Evolutionary conservation across 2,888 invertebrate genomes (phyloP), one percentile per base, ranked within the genome.

Genomic region (Leptinotarsa rubiginosa): DNA sequence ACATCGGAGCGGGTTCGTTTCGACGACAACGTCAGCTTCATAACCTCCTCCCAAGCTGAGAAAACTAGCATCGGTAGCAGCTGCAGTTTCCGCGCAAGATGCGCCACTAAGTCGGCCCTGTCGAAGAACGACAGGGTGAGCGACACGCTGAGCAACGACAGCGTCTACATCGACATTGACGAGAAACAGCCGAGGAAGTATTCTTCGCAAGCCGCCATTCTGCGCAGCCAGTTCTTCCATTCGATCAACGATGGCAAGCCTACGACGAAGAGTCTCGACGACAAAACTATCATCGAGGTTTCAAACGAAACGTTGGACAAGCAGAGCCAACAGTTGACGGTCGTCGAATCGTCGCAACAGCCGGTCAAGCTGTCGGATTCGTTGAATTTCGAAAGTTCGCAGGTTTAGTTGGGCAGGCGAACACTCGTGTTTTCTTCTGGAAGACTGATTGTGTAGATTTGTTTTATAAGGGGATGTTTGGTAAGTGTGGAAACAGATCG

Each of bases 1-100:
- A 89, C 89, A 47, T 91, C 91, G 0, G 92, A 92, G 82, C 87
- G 92, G n/a, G 92, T 92, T 1, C 88, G 92, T 72, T 92, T 92
- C 82, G 92, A 92, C 81, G 91, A 92, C 84, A 91, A 91, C 78
- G 90, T 92, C 74, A 92, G 91, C 81, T 90, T 91, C 82, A 90
- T 91, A 70, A 89, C 88, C 65, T 83, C 82, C n/a, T 82, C 82
- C 18, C 31, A 25, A 15, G 68, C 85, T n/a, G 89, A 89, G 75
- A 89, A 89, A 77, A 84, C 87, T 3, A 87, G 87, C 77, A 87
- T 87, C 31, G 88, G 86, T n/a, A 86, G 87, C 73, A 87, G 88
- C 64, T 87, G 86, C 77, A 88, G 85, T 82, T 88, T 87, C 78
- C 82, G 87, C 65, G 85, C 85, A 25, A 83, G 86, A 59, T 84